A percentile compares a stretch with the other conserved stretches of the same genome.
Conservation (phyloP, 2,113 vertebrate species). For the Desmodus rotundus region DNA sequence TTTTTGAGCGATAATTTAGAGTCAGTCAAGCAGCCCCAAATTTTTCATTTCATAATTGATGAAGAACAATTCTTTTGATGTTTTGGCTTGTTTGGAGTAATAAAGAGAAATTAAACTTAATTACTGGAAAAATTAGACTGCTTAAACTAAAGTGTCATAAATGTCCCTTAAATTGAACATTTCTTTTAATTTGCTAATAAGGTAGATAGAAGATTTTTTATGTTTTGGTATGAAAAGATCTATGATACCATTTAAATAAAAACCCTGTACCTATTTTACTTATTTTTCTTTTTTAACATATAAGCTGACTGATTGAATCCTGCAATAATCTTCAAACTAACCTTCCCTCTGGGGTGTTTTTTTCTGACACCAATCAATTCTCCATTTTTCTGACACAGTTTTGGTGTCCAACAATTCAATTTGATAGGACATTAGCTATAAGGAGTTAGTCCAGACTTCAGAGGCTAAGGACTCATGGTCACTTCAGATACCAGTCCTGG, state of each 20-base stretch:
- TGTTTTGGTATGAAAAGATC: neutral
- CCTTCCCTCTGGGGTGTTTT: neutral
- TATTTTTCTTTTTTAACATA: neutral
- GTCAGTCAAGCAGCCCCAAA: neutral
- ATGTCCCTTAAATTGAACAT: neutral
- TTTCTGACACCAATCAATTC: neutral
- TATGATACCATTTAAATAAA: neutral
- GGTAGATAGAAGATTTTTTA: neutral
- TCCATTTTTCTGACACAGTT: neutral
- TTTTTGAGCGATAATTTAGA: neutral
- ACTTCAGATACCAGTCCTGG: neutral
- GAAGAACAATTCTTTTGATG: conserved; percentile 2
- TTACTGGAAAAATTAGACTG: conserved; percentile 34
- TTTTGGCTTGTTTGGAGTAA: neutral
- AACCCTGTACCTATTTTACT: neutral
- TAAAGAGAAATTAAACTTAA: conserved; percentile 29
- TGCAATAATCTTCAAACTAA: neutral
- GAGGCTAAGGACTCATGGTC: neutral
- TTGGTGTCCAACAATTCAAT: neutral
- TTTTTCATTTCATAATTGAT: conserved; percentile 8
- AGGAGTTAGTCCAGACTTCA: neutral
- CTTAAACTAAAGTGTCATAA: conserved; percentile 12
- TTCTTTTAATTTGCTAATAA: neutral
- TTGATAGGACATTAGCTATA: neutral
- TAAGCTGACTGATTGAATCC: neutral